A percentile compares a stretch with the other conserved stretches of the same genome.
phyloP scores from a whole-genome alignment of 2,888 invertebrate species.

The Drosophila eohydei region DNA sequence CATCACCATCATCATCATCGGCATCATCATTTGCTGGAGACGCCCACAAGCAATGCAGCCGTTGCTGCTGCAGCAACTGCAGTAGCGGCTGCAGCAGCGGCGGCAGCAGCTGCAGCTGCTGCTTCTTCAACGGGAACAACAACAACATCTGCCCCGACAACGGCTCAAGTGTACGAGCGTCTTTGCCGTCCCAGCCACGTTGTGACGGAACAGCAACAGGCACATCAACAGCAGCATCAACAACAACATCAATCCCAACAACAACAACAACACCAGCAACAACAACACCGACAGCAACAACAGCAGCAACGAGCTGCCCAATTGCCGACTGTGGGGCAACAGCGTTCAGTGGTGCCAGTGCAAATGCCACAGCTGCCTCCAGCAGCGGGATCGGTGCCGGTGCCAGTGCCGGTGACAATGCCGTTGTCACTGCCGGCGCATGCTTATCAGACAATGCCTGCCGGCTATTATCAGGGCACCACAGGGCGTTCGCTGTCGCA shows the following conservation, averaged over 20 bases:
- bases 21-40: conserved; percentile 74
- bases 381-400: conserved; percentile 16
- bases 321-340: conserved; percentile 40
- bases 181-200: conserved; percentile 49
- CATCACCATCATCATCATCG: conserved; percentile 75
- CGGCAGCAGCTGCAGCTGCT: conserved; percentile 1
- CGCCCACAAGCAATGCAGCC: conserved; percentile 56
- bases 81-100: conserved; percentile 30
- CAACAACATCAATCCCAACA: conserved; percentile 21
- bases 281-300: conserved; percentile 1
- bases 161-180: conserved; percentile 57
- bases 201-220: conserved; percentile 32
- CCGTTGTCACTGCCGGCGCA: conserved; percentile 36
- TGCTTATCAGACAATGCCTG: conserved; percentile 58
- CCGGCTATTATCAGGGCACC: conserved; percentile 42
- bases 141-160: conserved; percentile 15
- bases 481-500: conserved; percentile 40
- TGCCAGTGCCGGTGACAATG: conserved; percentile 2
- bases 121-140: background rate
- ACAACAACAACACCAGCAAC: background rate
- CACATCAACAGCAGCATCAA: background rate
- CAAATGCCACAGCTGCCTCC: conserved; percentile 6
- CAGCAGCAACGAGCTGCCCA: conserved; percentile 20
- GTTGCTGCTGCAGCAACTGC: conserved; percentile 60
- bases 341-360: conserved; percentile 29